Percentiles rank a stretch among this genome's conserved stretches.
Evolutionary conservation across 2,113 vertebrate species (phyloP).

Genomic region (Pygoscelis antarcticus): DNA sequence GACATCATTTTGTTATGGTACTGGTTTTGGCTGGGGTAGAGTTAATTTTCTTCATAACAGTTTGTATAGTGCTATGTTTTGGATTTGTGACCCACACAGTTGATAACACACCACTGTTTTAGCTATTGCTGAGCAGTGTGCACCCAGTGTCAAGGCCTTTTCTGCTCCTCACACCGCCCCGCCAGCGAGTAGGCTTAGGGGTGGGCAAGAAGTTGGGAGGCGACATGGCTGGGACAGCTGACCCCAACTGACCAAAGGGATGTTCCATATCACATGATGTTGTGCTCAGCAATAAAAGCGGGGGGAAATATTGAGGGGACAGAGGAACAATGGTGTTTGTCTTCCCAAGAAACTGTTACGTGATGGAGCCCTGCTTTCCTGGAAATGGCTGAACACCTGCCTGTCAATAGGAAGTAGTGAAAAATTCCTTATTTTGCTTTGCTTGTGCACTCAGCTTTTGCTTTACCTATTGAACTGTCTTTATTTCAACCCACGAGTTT

Average conservation of each 20-base stretch:
- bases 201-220: neutral
- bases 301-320: neutral
- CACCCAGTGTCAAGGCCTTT: neutral
- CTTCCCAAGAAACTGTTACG: accelerated
- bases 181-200: accelerated
- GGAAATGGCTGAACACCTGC: neutral
- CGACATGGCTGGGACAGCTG: neutral
- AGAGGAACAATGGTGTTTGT: neutral
- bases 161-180: accelerated
- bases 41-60: neutral
- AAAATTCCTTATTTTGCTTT: neutral
- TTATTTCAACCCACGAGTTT: neutral
- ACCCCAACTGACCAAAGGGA: neutral
- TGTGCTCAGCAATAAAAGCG: neutral
- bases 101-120: neutral
- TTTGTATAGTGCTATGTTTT: neutral
- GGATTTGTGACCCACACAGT: neutral
- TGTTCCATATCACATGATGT: neutral
- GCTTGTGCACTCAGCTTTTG: neutral
- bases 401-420: neutral
- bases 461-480: neutral
- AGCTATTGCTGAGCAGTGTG: neutral
- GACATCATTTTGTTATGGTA: neutral
- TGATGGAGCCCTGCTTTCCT: neutral
- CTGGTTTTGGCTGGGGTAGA: neutral